phyloP scores from a whole-genome alignment of 2,113 vertebrate genomes.

The Pluvialis apricaria region DNA sequence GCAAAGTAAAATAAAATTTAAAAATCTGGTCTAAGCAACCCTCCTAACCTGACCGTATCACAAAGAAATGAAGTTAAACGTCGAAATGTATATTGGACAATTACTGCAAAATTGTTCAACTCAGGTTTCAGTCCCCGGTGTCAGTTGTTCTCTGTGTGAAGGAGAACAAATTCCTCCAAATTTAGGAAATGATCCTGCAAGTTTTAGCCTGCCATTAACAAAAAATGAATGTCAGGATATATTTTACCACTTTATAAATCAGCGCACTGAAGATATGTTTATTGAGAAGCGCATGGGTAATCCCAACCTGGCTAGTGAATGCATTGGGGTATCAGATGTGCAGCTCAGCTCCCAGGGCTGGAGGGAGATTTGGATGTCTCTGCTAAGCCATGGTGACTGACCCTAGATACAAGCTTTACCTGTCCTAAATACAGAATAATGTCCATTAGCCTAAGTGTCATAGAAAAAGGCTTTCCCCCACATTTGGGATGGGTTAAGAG shows the following conservation, averaged over 20 bases:
- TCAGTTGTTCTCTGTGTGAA: neutral
- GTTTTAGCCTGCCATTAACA: neutral
- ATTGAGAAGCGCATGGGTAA: accelerated
- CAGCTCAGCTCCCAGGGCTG: neutral
- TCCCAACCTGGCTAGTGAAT: neutral
- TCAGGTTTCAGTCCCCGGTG: neutral
- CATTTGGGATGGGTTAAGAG: neutral
- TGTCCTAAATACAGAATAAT: neutral
- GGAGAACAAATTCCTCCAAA: neutral
- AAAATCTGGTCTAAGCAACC: constrained; percentile 44
- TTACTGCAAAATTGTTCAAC: neutral
- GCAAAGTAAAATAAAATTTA: constrained; percentile 9
- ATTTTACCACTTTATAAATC: neutral
- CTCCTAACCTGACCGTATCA: neutral
- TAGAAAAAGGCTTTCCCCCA: neutral
- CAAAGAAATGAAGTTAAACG: neutral
- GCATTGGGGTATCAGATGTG: neutral
- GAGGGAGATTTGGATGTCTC: neutral
- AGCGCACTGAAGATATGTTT: neutral
- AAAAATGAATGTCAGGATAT: neutral
- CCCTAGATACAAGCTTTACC: neutral
- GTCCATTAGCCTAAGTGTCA: neutral
- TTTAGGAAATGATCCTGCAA: neutral
- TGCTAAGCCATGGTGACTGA: neutral
- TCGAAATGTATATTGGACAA: neutral